Percentiles rank a stretch among this genome's conserved stretches.
These are phyloP conservation scores for Venusia cambrica DNA, from an alignment of 2,888 invertebrate genomes.

Conservation along the genomic window DNA sequence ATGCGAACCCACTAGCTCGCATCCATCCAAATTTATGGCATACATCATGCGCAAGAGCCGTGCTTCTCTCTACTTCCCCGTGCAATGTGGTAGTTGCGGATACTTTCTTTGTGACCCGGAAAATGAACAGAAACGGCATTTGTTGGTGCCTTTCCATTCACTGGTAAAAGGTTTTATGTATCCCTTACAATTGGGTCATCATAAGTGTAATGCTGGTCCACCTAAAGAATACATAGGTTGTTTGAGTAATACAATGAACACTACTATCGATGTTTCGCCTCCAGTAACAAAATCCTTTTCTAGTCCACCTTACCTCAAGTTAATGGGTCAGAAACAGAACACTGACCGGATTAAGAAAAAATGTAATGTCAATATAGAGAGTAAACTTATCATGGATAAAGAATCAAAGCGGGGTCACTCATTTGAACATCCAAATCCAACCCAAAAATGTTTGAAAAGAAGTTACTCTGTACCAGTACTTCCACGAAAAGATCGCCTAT, in stretches of 20 bases:
- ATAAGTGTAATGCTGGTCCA: constrained; percentile 8
- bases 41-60: constrained; percentile 10
- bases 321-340: no score
- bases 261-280: no score
- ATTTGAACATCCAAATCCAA: neutral
- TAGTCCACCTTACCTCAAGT: no score
- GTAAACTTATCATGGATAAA: no score
- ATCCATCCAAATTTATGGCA: constrained; percentile 7
- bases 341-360: no score
- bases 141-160: constrained; percentile 18
- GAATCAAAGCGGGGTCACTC: no score
- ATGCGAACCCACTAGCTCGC: constrained; percentile 3
- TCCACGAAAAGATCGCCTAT: neutral
- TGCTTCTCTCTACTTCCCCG: constrained; percentile 14
- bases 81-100: constrained; percentile 13
- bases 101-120: constrained; percentile 15
- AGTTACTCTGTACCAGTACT: constrained; percentile 15
- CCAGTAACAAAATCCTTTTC: no score
- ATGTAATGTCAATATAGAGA: no score
- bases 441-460: constrained; percentile 6
- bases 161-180: constrained; percentile 12
- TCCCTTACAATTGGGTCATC: constrained; percentile 10
- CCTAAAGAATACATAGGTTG: constrained; percentile 7
- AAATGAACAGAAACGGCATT: constrained; percentile 6
- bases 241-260: constrained; percentile 10